Evolutionary conservation across 1,140 invertebrate species (phyloP).

Genomic region (Drosophila sproati): DNA sequence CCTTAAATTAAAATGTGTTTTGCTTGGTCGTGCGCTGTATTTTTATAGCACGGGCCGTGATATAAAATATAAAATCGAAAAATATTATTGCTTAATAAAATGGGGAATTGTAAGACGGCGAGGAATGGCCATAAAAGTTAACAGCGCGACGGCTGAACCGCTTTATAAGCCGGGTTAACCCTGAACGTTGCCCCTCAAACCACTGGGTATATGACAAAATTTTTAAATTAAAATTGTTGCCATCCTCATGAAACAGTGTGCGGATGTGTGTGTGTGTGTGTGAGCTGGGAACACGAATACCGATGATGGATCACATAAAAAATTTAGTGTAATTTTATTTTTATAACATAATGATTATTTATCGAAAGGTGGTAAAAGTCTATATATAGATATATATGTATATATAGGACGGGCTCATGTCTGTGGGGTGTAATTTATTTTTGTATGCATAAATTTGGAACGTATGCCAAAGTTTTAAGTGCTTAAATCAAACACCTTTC

Average conservation of each 20-base stretch:
- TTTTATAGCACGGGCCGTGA: constrained; percentile 39
- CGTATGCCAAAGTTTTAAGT: not conserved
- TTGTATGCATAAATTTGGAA: constrained; percentile 11
- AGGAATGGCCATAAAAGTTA: constrained; percentile 71
- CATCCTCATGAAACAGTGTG: constrained; percentile 8
- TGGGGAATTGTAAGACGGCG: constrained; percentile 38
- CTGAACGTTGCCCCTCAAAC: constrained; percentile 27
- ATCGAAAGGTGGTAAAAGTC: constrained; percentile 32
- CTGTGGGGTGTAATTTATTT: not conserved
- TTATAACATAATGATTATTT: constrained; percentile 70
- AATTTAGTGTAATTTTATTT: constrained; percentile 72
- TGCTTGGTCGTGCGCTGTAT: constrained; percentile 12
- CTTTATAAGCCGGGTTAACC: constrained; percentile 61
- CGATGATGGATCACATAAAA: constrained; percentile 80
- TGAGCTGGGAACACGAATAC: constrained; percentile 42
- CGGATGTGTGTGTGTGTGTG: constrained; percentile 12
- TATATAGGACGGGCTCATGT: constrained; percentile 8
- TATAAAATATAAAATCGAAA: constrained; percentile 78
- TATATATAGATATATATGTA: not conserved
- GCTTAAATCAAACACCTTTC: not conserved
- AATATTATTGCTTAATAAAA: constrained; percentile 82
- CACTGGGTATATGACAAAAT: constrained; percentile 72
- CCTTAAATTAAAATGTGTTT: constrained; percentile 51
- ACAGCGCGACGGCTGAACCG: constrained; percentile 64
- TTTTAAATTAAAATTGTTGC: constrained; percentile 78